These are phyloP conservation scores for Indri indri DNA, from an alignment of 2,113 vertebrate species.

Conservation along the genomic window DNA sequence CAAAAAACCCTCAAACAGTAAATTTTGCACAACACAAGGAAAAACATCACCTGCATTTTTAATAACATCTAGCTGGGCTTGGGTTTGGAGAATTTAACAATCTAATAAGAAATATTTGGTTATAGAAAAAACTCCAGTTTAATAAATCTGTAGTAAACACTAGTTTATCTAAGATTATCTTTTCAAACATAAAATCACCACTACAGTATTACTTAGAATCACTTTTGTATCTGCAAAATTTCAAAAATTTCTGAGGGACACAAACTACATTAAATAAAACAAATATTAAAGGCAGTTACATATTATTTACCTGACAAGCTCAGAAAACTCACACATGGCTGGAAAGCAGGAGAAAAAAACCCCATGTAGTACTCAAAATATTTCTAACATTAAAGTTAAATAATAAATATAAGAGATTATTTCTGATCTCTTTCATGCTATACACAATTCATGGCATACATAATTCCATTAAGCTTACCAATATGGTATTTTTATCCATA, in stretches of 20 bases:
- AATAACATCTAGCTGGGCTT: background rate
- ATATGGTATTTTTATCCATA: background rate
- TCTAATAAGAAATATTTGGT: constrained; percentile 24
- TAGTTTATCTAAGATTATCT: constrained; percentile 44
- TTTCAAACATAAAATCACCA: constrained; percentile 46
- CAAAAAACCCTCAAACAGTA: background rate
- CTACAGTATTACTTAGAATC: constrained; percentile 27
- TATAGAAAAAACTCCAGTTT: constrained; percentile 52
- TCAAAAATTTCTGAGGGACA: background rate
- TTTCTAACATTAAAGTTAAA: constrained; percentile 32
- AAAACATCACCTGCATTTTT: constrained; percentile 38
- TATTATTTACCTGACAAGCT: constrained; percentile 35
- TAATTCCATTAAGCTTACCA: background rate
- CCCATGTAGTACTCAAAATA: constrained; percentile 17
- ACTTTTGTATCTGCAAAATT: constrained; percentile 32
- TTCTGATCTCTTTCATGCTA: constrained; percentile 1
- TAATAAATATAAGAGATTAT: background rate
- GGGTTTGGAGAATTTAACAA: constrained; percentile 19
- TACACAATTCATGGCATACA: background rate
- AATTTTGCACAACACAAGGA: constrained; percentile 37
- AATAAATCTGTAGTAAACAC: constrained; percentile 27
- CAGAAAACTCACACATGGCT: background rate
- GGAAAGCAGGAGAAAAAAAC: background rate
- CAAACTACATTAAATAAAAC: constrained; percentile 20
- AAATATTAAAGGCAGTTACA: constrained; percentile 25